Conservation (phyloP, 1,140 invertebrate species). For the Phenacoccus solenopsis region DNA sequence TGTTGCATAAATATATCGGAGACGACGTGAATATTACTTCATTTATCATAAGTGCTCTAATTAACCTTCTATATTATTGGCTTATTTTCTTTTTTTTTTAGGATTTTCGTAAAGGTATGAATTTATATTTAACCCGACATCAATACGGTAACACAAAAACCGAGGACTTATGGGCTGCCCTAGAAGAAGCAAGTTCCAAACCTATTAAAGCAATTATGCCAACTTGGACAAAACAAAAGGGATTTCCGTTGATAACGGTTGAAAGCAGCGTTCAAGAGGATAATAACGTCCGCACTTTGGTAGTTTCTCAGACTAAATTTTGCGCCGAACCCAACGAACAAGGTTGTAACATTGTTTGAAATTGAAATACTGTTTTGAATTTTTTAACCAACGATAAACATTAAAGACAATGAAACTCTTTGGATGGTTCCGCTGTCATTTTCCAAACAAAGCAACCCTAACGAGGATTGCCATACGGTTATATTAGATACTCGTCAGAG, state of each 20-base stretch:
- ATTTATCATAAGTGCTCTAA: not conserved
- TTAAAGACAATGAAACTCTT: slow-evolving; percentile 36
- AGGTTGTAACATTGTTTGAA: slow-evolving; percentile 10
- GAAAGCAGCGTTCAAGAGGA: slow-evolving; percentile 29
- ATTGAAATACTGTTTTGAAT: not conserved
- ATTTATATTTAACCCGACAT: slow-evolving; percentile 77
- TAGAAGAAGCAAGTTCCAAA: slow-evolving; percentile 80
- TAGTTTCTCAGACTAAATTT: slow-evolving; percentile 72
- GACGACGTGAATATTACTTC: slow-evolving; percentile 42
- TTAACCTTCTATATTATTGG: not conserved
- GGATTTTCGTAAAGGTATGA: slow-evolving; percentile 91
- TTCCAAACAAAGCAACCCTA: slow-evolving; percentile 55
- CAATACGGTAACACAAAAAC: slow-evolving; percentile 85
- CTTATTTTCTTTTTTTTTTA: slow-evolving; percentile 27
- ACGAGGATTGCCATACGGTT: slow-evolving; percentile 42
- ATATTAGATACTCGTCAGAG: slow-evolving; percentile 48
- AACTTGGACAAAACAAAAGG: slow-evolving; percentile 87
- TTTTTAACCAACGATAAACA: not conserved
- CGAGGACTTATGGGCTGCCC: slow-evolving; percentile 82
- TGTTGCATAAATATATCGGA: slow-evolving; percentile 92
- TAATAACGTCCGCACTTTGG: slow-evolving; percentile 48
- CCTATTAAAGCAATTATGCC: slow-evolving; percentile 84
- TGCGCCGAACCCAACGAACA: slow-evolving; percentile 54
- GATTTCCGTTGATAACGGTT: slow-evolving; percentile 60
- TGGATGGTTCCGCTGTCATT: slow-evolving; percentile 90